phyloP scores from a whole-genome alignment of 1,140 invertebrate species.

The Thereuonema tuberculata region DNA sequence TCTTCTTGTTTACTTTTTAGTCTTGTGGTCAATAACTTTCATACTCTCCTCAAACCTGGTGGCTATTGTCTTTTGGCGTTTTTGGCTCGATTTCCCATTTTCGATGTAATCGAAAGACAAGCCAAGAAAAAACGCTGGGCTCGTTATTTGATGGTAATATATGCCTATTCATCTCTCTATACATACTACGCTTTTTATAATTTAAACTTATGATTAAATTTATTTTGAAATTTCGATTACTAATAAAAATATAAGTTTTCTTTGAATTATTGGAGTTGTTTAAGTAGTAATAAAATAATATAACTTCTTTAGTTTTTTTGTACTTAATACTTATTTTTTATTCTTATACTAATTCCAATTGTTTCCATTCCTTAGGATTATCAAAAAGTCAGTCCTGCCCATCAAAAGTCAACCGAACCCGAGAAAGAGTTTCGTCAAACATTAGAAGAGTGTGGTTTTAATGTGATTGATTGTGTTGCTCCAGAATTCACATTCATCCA shows the following conservation, averaged over 20 bases:
- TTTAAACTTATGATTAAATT: too few species aligned
- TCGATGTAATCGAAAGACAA: conserved; percentile 48
- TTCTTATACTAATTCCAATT: too few species aligned
- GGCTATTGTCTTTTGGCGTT: conserved; percentile 55
- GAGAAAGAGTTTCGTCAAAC: conserved; percentile 43
- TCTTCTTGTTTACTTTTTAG: conserved; percentile 30
- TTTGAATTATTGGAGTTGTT: too few species aligned
- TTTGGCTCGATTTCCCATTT: conserved; percentile 51
- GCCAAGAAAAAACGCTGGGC: conserved; percentile 43
- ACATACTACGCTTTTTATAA: too few species aligned
- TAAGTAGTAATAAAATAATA: too few species aligned
- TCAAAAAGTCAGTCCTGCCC: conserved; percentile 46
- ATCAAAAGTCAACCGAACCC: conserved; percentile 47
- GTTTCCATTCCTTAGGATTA: too few species aligned
- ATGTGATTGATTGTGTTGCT: conserved; percentile 45
- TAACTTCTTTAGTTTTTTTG: too few species aligned
- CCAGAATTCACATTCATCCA: conserved; percentile 47
- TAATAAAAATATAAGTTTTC: too few species aligned
- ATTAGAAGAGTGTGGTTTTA: conserved; percentile 49
- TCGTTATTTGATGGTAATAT: conserved; percentile 42
- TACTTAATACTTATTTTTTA: too few species aligned
- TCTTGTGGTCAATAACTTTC: conserved; percentile 47
- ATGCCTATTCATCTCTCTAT: neutral
- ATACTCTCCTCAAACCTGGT: conserved; percentile 42
- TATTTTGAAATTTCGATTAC: too few species aligned